These are phyloP conservation scores for Leucosticte australis DNA, from an alignment of 2,113 vertebrate species.

Conservation along the genomic window DNA sequence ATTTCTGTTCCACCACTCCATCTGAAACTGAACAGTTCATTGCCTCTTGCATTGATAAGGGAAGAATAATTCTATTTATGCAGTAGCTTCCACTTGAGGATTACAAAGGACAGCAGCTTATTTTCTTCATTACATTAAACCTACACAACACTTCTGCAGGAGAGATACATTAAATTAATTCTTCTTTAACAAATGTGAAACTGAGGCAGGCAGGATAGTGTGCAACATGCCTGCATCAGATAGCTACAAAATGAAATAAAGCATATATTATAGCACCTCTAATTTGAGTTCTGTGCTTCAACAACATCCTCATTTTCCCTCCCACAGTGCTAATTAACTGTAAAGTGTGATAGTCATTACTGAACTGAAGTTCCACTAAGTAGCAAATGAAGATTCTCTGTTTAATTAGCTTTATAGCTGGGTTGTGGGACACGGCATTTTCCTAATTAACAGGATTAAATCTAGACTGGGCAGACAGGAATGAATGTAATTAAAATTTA, in stretches of 20 bases:
- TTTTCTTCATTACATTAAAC: not conserved
- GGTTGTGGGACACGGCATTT: conserved; percentile 27
- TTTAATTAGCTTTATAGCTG: conserved; percentile 35
- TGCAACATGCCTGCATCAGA: not conserved
- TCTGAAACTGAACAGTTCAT: not conserved
- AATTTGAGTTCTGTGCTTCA: conserved; percentile 13
- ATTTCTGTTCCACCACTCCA: not conserved
- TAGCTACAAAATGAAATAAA: not conserved
- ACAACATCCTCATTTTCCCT: conserved; percentile 17
- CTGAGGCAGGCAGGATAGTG: not conserved
- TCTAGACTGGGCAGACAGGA: conserved; percentile 36
- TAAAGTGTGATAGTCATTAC: conserved; percentile 36
- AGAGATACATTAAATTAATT: conserved; percentile 9
- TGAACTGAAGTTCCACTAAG: conserved; percentile 24
- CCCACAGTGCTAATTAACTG: conserved; percentile 38
- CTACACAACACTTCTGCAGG: not conserved
- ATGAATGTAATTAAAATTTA: conserved; percentile 48
- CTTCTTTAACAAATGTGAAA: not conserved
- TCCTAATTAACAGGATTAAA: conserved; percentile 55
- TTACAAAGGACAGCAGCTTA: conserved; percentile 15
- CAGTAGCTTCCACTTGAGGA: not conserved
- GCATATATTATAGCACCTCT: not conserved
- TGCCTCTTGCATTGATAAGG: not conserved
- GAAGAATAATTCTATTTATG: not conserved
- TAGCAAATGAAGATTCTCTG: conserved; percentile 24